Base-by-base conservation (phyloP, 2,797 vertebrate genomes). In the Hydrophis major region DNA sequence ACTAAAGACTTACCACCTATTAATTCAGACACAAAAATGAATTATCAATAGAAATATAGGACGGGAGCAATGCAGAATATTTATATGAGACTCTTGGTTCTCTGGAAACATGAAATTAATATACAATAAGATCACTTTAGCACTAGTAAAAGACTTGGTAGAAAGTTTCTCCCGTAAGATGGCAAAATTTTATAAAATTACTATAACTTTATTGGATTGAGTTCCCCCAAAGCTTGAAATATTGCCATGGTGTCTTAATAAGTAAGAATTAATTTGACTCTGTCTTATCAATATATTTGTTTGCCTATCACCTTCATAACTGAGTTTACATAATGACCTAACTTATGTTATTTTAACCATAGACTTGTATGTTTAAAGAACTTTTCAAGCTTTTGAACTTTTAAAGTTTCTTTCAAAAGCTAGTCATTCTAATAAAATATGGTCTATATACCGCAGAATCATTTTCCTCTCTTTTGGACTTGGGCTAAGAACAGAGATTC, bases 341-440 rank as follows among this genome's bases (percentile, higher is more conserved):
- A 53, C 28, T 59, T 78, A 57, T 74, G 37, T 78, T 89, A 89
- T 92, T 60, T 92, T 78, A 92, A 89, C 6, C 66, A 53, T 60
- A 87, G 87, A 16, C 55, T 27, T 69, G 25, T 12, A 11, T 60
- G n/a, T 50, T 83, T n/a, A 37, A 90, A 93, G 32, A 83, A 90
- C 53, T 69, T 32, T 22, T 16, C 69, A 93, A 93, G 27, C 6
- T 87, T 89, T 87, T 55, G 50, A 20, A 74, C 37, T 90, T 90
- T 69, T 90, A 74, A 61, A 83, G 56, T 56, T 91, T 69, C 5
- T 93, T 14, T 88, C 88, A 91, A 93, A 91, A 91, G 25, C 86
- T 60, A 61, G 57, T n/a, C 18, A 89, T 11, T 10, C 47, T 57
- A 61, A 91, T 56, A 93, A 88, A 93, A 90, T 37, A 59, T 63